A percentile compares a stretch with the other conserved stretches of the same genome.
phyloP scores from a whole-genome alignment of 53 echinoderm and acorn worm genomes.

The Arbacia lixula region DNA sequence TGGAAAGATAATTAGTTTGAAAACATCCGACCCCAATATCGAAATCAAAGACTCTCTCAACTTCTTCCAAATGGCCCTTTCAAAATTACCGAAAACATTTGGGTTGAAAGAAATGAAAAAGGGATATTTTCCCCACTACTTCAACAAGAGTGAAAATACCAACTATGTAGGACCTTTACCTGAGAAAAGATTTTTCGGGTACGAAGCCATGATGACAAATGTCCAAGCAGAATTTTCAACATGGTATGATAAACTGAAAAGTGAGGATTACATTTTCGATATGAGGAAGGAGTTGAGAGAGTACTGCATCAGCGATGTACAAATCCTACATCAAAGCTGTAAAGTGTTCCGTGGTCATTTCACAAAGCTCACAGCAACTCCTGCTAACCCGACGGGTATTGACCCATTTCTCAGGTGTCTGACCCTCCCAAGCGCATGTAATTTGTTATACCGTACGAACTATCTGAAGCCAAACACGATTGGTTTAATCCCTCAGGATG shows the following conservation, averaged over 20 bases:
- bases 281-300: background rate
- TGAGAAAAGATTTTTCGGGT: background rate
- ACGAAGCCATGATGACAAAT: background rate
- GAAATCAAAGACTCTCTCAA: background rate
- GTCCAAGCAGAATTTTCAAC: background rate
- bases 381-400: background rate
- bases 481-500: background rate
- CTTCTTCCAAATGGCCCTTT: background rate
- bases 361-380: background rate
- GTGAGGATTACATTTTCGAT: background rate
- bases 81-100: slow-evolving; percentile 26
- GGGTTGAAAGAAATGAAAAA: slow-evolving; percentile 17
- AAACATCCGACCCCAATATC: background rate
- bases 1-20: background rate
- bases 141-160: slow-evolving; percentile 1
- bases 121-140: slow-evolving; percentile 12
- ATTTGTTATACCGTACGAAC: background rate
- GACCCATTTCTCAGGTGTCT: background rate
- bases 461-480: slow-evolving; percentile 1
- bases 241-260: slow-evolving; percentile 2
- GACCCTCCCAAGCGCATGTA: background rate
- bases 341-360: background rate
- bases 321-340: slow-evolving; percentile 2
- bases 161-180: slow-evolving; percentile 24
- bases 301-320: slow-evolving; percentile 11